Evolutionary conservation across 2,888 invertebrate genomes (phyloP).

Genomic region (Apoderus coryli): DNA sequence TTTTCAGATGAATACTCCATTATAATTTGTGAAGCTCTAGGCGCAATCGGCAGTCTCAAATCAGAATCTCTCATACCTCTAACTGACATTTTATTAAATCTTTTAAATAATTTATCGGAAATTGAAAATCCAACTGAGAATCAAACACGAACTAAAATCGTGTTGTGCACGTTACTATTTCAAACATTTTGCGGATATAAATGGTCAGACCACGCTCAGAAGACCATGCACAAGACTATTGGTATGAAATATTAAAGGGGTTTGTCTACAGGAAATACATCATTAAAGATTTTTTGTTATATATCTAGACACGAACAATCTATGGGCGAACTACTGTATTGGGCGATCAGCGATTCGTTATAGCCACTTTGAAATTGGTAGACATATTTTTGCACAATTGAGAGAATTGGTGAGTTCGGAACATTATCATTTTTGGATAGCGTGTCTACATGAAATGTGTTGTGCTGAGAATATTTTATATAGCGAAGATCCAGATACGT

Average conservation of each 20-base stretch:
- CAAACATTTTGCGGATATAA: slow-evolving; percentile 63
- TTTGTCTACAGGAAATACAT: too few relatives aligned
- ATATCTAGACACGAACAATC: slow-evolving; percentile 40
- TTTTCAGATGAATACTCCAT: slow-evolving; percentile 31
- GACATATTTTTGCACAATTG: slow-evolving; percentile 39
- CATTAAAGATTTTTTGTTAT: too few relatives aligned
- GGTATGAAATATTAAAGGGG: slow-evolving; percentile 20
- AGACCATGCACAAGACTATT: slow-evolving; percentile 39
- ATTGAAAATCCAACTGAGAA: slow-evolving; percentile 21
- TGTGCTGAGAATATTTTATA: slow-evolving; percentile 54
- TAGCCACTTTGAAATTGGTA: slow-evolving; percentile 46
- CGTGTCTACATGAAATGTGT: slow-evolving; percentile 62
- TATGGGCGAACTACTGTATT: slow-evolving; percentile 78
- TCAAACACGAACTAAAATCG: slow-evolving; percentile 46
- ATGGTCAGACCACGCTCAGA: slow-evolving; percentile 45
- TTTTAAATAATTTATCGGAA: slow-evolving; percentile 30
- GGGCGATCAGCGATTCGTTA: slow-evolving; percentile 76
- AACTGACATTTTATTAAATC: slow-evolving; percentile 38
- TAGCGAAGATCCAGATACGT: slow-evolving; percentile 26
- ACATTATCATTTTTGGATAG: slow-evolving; percentile 78
- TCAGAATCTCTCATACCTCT: slow-evolving; percentile 42
- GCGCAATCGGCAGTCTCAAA: slow-evolving; percentile 53
- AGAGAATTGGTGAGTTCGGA: slow-evolving; percentile 58
- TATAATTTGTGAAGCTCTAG: slow-evolving; percentile 57
- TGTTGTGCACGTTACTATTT: slow-evolving; percentile 69